Evolutionary conservation across 2,797 vertebrate genomes (phyloP).

Genomic region (Tapirus indicus): DNA sequence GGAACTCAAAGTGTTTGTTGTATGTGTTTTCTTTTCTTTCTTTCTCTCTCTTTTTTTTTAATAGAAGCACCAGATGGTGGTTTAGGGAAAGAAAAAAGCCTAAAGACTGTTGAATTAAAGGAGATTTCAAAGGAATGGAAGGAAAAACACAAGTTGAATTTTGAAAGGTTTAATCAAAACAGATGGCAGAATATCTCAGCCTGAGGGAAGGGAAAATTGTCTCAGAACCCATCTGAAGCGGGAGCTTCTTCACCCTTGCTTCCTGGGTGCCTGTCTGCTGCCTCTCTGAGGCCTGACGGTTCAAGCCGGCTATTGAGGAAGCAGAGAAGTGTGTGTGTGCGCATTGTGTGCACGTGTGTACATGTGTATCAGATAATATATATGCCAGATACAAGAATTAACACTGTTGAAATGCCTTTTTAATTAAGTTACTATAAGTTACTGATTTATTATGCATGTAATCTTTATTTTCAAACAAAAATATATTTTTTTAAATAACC

Average conservation of each 20-base stretch:
- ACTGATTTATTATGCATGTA: slow-evolving; percentile 57
- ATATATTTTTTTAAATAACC: not conserved
- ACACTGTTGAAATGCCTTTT: slow-evolving; percentile 34
- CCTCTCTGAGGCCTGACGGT: slow-evolving; percentile 52
- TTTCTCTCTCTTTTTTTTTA: slow-evolving; percentile 53
- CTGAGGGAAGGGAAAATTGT: slow-evolving; percentile 80
- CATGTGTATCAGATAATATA: not conserved
- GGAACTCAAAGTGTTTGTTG: slow-evolving; percentile 83
- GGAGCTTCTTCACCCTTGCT: slow-evolving; percentile 74
- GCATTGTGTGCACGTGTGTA: not conserved
- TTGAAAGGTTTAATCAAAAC: slow-evolving; percentile 86
- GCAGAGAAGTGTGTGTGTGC: not conserved
- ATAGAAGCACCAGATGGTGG: slow-evolving; percentile 85
- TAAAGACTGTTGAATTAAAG: slow-evolving; percentile 84
- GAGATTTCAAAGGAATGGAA: slow-evolving; percentile 84
- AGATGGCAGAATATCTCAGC: slow-evolving; percentile 85
- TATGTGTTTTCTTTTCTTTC: slow-evolving; percentile 75
- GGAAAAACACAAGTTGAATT: slow-evolving; percentile 86
- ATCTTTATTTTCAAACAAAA: slow-evolving; percentile 54
- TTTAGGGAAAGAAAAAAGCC: slow-evolving; percentile 81
- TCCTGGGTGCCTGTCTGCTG: slow-evolving; percentile 70
- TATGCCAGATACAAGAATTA: slow-evolving; percentile 54
- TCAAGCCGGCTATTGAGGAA: slow-evolving; percentile 63
- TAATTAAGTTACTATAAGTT: slow-evolving; percentile 62
- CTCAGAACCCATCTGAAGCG: slow-evolving; percentile 78